Conservation (phyloP, 2,113 vertebrate species). For the Kobus ellipsiprymnus region DNA sequence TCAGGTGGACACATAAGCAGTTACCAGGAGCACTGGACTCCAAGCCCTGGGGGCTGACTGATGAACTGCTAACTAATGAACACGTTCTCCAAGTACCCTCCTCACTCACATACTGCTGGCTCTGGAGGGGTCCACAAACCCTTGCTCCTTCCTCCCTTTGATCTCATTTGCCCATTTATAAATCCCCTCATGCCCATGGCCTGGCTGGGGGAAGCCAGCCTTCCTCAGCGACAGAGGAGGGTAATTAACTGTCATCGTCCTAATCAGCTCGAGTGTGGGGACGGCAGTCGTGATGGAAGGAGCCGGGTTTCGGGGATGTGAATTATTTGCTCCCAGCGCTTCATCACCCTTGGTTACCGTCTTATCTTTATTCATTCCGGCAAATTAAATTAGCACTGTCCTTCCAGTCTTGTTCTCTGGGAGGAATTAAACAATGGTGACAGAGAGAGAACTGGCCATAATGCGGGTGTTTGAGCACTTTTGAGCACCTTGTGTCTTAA, state of each 20-base stretch:
- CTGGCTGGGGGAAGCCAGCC: constrained; percentile 6
- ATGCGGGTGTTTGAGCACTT: background rate
- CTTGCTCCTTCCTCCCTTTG: background rate
- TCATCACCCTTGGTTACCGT: constrained; percentile 68
- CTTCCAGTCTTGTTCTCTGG: constrained; percentile 63
- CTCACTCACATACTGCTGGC: no score
- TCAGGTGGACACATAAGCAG: background rate
- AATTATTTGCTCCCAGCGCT: constrained; percentile 59
- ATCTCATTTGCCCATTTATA: background rate
- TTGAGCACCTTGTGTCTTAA: background rate
- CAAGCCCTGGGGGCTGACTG: background rate
- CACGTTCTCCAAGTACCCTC: background rate
- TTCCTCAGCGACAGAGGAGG: background rate
- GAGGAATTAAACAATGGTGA: constrained; percentile 53
- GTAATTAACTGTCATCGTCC: constrained; percentile 52
- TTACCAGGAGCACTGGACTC: background rate
- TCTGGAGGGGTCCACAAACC: background rate
- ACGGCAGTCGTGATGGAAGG: constrained; percentile 23
- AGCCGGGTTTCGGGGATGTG: constrained; percentile 53
- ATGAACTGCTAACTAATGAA: background rate
- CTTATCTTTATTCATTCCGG: constrained; percentile 76
- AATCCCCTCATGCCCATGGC: background rate
- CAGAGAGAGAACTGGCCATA: constrained; percentile 36
- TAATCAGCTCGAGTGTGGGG: constrained; percentile 48
- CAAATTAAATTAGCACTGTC: constrained; percentile 81